Evolutionary conservation across 2,797 vertebrate genomes (phyloP), one percentile per base, ranked within the genome.

Genomic region (Phalloptychus januarius): DNA sequence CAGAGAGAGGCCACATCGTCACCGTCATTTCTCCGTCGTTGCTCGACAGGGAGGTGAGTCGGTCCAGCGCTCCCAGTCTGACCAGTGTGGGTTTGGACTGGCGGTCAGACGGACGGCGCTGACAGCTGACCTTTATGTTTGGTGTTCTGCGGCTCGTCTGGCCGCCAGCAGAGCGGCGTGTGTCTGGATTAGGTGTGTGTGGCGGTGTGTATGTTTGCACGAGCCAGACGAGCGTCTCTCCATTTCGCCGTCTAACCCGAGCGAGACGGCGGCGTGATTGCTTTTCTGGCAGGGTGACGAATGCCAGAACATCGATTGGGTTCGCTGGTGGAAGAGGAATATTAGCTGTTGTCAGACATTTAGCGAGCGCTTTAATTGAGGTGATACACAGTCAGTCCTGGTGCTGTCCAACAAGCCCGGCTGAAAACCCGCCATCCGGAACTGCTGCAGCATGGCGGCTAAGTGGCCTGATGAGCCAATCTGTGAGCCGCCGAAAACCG

Each of bases 1-100:
- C 97, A 0, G 98, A 99, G 70, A 97, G 96, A 85, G 98, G 98
- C 48, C 97, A 98, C 91, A 98, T 99, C 0, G 97, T 99, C 88
- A 99, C 98, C 0, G 97, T 98, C 63, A 98, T 99, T 87, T 96
- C 97, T 0, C 96, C 98, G 0, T 83, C 90, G 0, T 90, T 97
- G 81, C 92, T 99, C 52, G 98, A 99, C 93, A 95, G 98, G 74
- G 98, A 99, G 97, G 98, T 99, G 77, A 23, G 91, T 88, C 12
- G 1, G 61, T 54, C 13, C 38, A 3, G 38, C 5, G 18, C 7
- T 67, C 33, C 61, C 61, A 63, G 31, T 36, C 40, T 67, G 63
- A 56, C 1, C 7, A 46, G 36, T 15, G 18, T 61, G 56, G 48
- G 36, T 45, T 71, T 10, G 50, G 45, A n/a, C 45, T 46, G 71